Conservation (phyloP, 1,140 invertebrate genomes). For the Calosoma granatense region DNA sequence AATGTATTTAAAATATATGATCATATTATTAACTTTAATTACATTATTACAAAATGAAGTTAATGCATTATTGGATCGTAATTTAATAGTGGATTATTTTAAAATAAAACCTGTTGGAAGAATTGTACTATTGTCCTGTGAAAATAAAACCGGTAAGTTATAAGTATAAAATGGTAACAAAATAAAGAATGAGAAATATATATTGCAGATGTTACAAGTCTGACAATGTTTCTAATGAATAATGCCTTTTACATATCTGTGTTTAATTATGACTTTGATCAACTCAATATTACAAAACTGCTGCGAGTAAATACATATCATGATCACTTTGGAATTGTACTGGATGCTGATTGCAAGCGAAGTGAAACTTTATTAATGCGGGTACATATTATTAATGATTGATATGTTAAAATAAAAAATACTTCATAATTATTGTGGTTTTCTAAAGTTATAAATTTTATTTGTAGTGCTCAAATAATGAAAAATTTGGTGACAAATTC, state of each 20-base stretch:
- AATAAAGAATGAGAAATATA: neutral
- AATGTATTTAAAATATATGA: too few species aligned
- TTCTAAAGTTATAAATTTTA: neutral
- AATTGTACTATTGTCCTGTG: conserved; percentile 12
- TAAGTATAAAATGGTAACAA: too few species aligned
- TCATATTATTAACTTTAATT: too few species aligned
- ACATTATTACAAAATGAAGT: neutral
- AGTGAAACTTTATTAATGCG: neutral
- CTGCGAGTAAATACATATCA: neutral
- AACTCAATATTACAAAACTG: neutral
- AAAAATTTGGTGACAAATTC: neutral
- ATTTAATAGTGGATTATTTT: conserved; percentile 14
- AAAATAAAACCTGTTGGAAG: conserved; percentile 4
- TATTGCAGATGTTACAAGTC: neutral
- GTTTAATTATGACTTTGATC: neutral
- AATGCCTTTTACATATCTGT: neutral
- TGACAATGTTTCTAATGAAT: neutral
- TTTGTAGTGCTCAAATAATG: neutral
- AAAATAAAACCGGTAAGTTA: conserved; percentile 4
- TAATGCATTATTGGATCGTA: conserved; percentile 1
- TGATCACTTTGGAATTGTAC: neutral
- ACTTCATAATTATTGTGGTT: neutral
- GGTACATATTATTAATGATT: too few species aligned
- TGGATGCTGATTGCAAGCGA: neutral
- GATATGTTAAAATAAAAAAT: neutral